A percentile compares a stretch with the other conserved stretches of the same genome.
Evolutionary conservation across 2,113 vertebrate genomes (phyloP).

Genomic region (Hyperopisus bebe): DNA sequence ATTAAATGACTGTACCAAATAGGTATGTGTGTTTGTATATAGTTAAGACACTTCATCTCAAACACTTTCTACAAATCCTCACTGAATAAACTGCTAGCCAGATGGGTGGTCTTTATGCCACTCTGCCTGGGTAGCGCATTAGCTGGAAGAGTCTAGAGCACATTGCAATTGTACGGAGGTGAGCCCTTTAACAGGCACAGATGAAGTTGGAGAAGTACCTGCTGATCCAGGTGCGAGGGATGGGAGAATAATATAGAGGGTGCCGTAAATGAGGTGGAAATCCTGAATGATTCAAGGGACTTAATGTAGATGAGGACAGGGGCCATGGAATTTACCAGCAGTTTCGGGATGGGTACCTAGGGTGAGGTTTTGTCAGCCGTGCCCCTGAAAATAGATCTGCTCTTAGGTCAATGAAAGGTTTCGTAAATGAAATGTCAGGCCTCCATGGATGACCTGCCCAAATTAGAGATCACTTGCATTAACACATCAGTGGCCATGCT

Average conservation of each 20-base stretch:
- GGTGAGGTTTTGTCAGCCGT: background rate
- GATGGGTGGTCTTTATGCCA: background rate
- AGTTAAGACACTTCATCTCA: background rate
- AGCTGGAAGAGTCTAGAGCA: background rate
- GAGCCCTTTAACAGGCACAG: background rate
- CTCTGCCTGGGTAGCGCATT: background rate
- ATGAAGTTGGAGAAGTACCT: background rate
- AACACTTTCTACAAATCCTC: background rate
- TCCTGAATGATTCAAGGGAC: background rate
- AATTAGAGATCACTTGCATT: slow-evolving; percentile 12
- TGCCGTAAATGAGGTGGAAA: background rate
- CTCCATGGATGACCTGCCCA: background rate
- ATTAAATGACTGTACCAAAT: background rate
- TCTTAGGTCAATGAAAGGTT: slow-evolving; percentile 9
- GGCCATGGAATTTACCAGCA: background rate
- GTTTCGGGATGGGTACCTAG: background rate
- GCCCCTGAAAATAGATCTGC: background rate
- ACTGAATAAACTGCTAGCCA: background rate
- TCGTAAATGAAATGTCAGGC: background rate
- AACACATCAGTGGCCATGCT: slow-evolving; percentile 7
- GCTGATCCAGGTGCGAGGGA: background rate
- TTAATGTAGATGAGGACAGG: background rate
- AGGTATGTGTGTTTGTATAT: background rate
- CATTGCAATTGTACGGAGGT: background rate
- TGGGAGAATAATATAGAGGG: background rate